Conservation (phyloP, 92 coral and sea anemone species). For the Porites cylindrica region DNA sequence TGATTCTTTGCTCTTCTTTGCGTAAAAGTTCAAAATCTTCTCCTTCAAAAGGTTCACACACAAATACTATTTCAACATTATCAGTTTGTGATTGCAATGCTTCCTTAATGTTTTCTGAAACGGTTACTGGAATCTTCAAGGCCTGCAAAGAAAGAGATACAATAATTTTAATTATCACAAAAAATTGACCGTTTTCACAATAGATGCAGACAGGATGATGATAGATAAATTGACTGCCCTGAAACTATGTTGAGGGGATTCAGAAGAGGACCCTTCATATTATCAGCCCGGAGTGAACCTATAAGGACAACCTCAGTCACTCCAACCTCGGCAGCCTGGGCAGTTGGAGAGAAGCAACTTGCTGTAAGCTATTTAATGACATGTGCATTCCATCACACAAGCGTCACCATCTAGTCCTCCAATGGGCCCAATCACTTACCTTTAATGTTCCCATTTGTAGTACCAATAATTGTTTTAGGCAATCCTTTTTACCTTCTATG, state of each 20-base stretch:
- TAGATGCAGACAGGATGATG: too few relatives aligned
- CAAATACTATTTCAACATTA: conserved; percentile 81
- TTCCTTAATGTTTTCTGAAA: conserved; percentile 83
- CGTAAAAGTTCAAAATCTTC: conserved; percentile 83
- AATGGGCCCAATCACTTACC: not conserved
- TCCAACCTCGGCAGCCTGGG: not conserved
- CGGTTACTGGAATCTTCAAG: conserved; percentile 71
- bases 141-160: conserved; percentile 46
- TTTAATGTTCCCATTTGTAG: too few relatives aligned
- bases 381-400: not conserved
- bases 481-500: too few relatives aligned
- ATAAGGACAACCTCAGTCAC: not conserved
- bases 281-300: not conserved
- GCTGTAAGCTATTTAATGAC: not conserved
- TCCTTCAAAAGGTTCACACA: conserved; percentile 99
- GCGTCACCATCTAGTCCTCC: not conserved
- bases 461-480: too few relatives aligned
- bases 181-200: too few relatives aligned
- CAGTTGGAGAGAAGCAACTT: not conserved
- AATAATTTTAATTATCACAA: too few relatives aligned
- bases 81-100: conserved; percentile 68
- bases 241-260: not conserved
- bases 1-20: conserved; percentile 92
- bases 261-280: not conserved
- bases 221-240: too few relatives aligned